Evolutionary conservation across 2,888 invertebrate species (phyloP).

Genomic region (Glyphotaelius pellucidus): DNA sequence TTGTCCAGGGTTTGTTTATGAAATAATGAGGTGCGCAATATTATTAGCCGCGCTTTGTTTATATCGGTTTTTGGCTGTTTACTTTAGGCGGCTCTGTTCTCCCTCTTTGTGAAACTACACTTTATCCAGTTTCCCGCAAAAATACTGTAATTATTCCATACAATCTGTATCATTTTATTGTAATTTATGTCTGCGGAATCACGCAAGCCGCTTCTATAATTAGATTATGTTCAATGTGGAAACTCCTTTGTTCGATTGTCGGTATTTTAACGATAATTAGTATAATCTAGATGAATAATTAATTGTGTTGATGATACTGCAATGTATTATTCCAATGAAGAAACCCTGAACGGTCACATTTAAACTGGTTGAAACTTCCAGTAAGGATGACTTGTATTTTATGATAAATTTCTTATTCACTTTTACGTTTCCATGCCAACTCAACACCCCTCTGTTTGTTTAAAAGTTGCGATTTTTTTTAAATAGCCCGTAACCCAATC

Average conservation of each 20-base stretch:
- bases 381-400: no score
- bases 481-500: no score
- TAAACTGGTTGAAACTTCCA: no score
- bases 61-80: constrained; percentile 7
- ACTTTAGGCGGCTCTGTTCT: neutral
- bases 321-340: no score
- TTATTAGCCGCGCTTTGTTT: constrained; percentile 7
- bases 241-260: neutral
- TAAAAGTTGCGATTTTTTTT: no score
- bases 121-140: neutral
- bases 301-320: no score
- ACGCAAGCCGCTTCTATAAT: neutral
- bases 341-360: no score
- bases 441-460: no score
- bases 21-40: constrained; percentile 24
- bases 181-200: neutral
- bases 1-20: neutral
- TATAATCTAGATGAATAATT: neutral
- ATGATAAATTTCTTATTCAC: no score
- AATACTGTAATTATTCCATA: neutral
- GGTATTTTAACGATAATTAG: neutral
- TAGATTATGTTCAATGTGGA: neutral
- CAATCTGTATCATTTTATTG: neutral
- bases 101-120: neutral
- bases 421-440: no score